Percentiles rank a stretch among this genome's conserved stretches.
Evolutionary conservation across 2,888 invertebrate species (phyloP).

Genomic region (Malacosoma neustria): DNA sequence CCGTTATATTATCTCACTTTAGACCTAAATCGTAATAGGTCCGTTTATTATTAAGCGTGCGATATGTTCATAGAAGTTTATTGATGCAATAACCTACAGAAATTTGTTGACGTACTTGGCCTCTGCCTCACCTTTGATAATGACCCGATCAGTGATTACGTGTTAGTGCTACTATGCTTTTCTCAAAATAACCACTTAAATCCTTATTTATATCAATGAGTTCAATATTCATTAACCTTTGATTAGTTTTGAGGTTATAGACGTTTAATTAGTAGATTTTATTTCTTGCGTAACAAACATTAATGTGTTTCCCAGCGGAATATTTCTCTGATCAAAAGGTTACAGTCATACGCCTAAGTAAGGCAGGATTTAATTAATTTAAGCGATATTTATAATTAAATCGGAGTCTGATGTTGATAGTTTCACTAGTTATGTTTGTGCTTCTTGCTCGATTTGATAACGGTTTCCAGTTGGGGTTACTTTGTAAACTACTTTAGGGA

Average conservation of each 20-base stretch:
- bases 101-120: no score
- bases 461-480: not conserved
- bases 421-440: not conserved
- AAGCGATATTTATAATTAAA: not conserved
- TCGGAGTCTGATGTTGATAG: not conserved
- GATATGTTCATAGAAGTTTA: no score
- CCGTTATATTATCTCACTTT: no score
- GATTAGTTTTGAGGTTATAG: not conserved
- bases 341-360: not conserved
- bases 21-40: no score
- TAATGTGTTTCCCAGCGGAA: not conserved
- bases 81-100: no score
- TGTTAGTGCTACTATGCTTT: no score
- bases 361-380: not conserved
- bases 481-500: no score
- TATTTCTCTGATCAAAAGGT: not conserved
- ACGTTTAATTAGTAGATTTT: no score
- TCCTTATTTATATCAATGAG: not conserved
- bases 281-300: no score
- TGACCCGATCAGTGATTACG: no score
- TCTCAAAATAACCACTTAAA: not conserved
- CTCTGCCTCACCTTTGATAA: no score
- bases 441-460: not conserved
- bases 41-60: no score
- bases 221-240: not conserved